Evolutionary conservation across 92 coral and sea anemone genomes (phyloP), one percentile per base, ranked within the genome.

Genomic region (Phenganax subtilis): DNA sequence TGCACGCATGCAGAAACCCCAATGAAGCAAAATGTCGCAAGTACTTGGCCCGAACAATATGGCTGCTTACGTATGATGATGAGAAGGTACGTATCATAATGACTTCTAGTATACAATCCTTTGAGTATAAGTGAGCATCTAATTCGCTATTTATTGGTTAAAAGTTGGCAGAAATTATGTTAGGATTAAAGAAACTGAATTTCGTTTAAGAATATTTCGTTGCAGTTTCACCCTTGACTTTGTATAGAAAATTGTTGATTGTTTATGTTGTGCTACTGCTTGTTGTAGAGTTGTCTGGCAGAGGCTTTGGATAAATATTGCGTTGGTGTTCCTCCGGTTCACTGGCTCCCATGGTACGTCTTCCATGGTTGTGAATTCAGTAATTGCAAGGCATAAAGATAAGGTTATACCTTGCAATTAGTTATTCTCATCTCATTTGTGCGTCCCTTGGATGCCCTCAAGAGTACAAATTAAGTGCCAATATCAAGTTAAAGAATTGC

Each of bases 301-400:
- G 99, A 96, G 60, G 99, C 99, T 55, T 97, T 92, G 75, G 99
- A 96, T 65, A 96, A 96, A 81, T 96, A 96, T 87, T 96, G 97
- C 77, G 97, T 96, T 14, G 99, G 99, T 6, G 99, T 96, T 1
- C 99, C 99, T 25, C 97, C 96, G 6, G 97, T 96, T 44, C 99
- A 96, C 77, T 96, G 99, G 99, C 87, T 96, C 0, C 99, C 99
- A 9, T 96, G 99, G 97, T 92, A 87, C 55, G 88, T 25, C 6
- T 28, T 66, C 44, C 14, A 3, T 37, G 47, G 47, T 37, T n/a
- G 54, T 17, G 37, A 20, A 17, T 16, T 14, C 20, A 81, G 6
- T 65, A 6, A 1, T 37, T 37, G 47, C 47, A 37, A 37, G 4
- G 47, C 47, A 37, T 37, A 1, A 37, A 1, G 47, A 37, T 37